Base-by-base conservation (phyloP, 1,140 invertebrate genomes). In the Linepithema humile region DNA sequence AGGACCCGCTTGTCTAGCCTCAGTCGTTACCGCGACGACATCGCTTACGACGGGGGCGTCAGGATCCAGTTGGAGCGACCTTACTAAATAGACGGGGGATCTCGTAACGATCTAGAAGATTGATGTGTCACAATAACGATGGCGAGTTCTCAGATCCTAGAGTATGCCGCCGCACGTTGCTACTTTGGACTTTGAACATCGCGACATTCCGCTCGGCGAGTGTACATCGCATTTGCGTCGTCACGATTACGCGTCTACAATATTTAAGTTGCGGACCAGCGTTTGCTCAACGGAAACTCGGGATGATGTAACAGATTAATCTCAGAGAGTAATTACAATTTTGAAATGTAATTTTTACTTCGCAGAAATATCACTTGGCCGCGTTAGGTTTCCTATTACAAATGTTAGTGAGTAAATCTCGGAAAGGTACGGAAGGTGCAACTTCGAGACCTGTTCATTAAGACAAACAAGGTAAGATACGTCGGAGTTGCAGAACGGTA, bases 91-190 rank as follows among this genome's bases (percentile, higher is more conserved):
- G 64, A 80, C 50, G 64, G 23, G 55, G 75, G 50, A 70, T n/a
- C 75, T 67, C 75, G 64, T 80, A 80, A 80, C 65, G 75, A 80
- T 80, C 64, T 38, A 32, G 75, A 80, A 80, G 75, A 80, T 80
- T 80, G 64, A 80, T 80, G 75, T 26, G 6, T 48, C 48, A 69
- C 64, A 70, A 80, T 70, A 62, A 29, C 57, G 45, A 67, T 53
- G 35, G 35, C 12, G 35, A 29, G 48, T 80, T 80, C 55, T 45
- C 64, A 40, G 48, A 55, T 43, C 48, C 62, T 35, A 32, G 35
- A 29, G n/a, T 70, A 69, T 4, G 23, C 26, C 15, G 12, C 17
- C 5, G 20, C 26, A n/a, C 12, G 15, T 53, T 38, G 50, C 64
- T 40, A 67, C 26, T 40, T 70, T 26, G 64, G 50, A 55, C 64